A percentile compares a stretch with the other conserved stretches of the same genome.
Conservation (phyloP, 1,140 invertebrate species). For the Scaptomyza montana region DNA sequence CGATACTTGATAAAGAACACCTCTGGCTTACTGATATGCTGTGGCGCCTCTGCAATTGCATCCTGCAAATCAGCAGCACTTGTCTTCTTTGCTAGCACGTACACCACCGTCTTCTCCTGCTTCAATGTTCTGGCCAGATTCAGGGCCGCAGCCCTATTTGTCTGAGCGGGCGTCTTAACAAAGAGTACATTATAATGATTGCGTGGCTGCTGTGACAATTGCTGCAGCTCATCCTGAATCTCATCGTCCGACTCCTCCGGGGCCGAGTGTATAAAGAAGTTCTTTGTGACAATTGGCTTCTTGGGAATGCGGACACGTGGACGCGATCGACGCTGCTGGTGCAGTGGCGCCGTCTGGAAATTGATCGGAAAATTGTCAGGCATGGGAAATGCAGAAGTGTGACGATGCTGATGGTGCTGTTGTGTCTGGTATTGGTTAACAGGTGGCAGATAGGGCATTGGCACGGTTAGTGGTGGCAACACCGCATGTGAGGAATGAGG, state of each 20-base stretch:
- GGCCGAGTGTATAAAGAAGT: slow-evolving; percentile 81
- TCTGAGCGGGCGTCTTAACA: slow-evolving; percentile 91
- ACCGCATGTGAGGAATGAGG: slow-evolving; percentile 55
- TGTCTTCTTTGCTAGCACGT: slow-evolving; percentile 92
- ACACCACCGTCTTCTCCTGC: slow-evolving; percentile 93
- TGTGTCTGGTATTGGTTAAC: slow-evolving; percentile 49
- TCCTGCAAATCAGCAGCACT: slow-evolving; percentile 89
- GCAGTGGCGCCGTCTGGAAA: slow-evolving; percentile 67
- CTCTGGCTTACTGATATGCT: slow-evolving; percentile 85
- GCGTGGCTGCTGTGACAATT: slow-evolving; percentile 74
- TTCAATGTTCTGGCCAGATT: slow-evolving; percentile 88
- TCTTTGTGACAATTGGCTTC: slow-evolving; percentile 79
- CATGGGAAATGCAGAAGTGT: slow-evolving; percentile 59
- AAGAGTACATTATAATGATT: slow-evolving; percentile 90
- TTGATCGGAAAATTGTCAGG: slow-evolving; percentile 62
- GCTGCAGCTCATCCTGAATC: slow-evolving; percentile 73
- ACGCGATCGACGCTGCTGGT: slow-evolving; percentile 65
- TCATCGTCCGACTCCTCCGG: slow-evolving; percentile 82
- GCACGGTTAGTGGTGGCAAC: slow-evolving; percentile 52
- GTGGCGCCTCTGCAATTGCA: slow-evolving; percentile 87
- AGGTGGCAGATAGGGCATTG: slow-evolving; percentile 62
- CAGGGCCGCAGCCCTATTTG: slow-evolving; percentile 87
- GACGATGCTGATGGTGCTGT: not conserved
- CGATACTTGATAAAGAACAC: slow-evolving; percentile 87
- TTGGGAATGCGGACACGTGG: slow-evolving; percentile 68